Conservation (phyloP, 2,888 invertebrate species). For the Protonemura montana region DNA sequence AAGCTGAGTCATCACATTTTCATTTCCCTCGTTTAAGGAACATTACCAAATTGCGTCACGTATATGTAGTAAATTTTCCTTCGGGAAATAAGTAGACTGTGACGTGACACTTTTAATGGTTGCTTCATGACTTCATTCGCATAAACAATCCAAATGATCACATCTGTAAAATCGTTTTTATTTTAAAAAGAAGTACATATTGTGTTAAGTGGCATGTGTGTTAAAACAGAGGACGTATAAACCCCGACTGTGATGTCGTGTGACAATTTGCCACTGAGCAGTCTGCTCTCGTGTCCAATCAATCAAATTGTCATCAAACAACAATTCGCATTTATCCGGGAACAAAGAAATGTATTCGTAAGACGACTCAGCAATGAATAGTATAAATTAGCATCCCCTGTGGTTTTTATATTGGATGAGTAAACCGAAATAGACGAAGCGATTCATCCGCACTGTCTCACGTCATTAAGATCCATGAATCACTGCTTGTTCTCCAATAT, state of each 20-base stretch:
- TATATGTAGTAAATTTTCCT: not conserved
- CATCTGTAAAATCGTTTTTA: not conserved
- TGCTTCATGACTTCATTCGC: not conserved
- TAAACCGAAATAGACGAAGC: not conserved
- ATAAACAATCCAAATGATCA: not conserved
- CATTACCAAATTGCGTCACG: not conserved
- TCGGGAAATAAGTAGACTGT: not conserved
- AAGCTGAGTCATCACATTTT: not conserved
- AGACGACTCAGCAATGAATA: not conserved
- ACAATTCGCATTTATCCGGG: not conserved
- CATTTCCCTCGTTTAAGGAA: not conserved
- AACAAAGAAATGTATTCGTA: not conserved
- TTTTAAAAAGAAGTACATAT: too few relatives aligned
- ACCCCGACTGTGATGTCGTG: not conserved
- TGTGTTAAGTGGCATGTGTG: too few relatives aligned
- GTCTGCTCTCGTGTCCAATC: not conserved
- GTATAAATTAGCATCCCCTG: not conserved
- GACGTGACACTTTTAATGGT: not conserved
- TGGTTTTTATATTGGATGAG: not conserved
- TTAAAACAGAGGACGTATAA: not conserved
- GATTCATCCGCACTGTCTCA: not conserved
- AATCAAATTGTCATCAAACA: not conserved
- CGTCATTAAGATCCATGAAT: not conserved
- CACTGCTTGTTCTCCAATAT: not conserved
- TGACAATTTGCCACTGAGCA: not conserved